Conservation (phyloP, 2,888 invertebrate genomes). For the Nomada hirtipes region DNA sequence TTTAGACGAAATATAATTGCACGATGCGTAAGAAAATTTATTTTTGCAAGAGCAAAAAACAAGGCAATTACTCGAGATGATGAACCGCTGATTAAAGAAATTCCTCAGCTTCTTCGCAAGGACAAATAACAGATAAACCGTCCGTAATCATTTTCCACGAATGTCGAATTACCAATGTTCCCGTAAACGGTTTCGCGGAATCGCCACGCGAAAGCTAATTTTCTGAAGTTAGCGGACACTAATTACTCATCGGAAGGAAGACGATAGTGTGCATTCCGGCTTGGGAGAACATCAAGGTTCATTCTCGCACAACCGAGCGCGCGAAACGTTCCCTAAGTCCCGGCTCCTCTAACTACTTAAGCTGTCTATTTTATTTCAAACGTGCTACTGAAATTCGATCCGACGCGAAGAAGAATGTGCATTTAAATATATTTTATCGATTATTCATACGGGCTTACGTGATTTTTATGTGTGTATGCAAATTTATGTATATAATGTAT, state of each 20-base stretch:
- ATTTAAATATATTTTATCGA: neutral
- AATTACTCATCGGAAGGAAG: constrained; percentile 29
- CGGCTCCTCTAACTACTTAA: neutral
- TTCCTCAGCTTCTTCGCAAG: constrained; percentile 7
- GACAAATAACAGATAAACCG: constrained; percentile 17
- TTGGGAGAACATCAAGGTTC: constrained; percentile 25
- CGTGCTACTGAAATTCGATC: neutral
- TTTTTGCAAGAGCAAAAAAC: neutral
- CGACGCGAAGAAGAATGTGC: neutral
- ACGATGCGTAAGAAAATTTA: neutral
- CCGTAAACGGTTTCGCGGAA: constrained; percentile 56
- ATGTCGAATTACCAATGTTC: constrained; percentile 49
- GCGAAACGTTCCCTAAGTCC: neutral
- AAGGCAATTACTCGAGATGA: neutral
- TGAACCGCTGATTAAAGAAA: neutral
- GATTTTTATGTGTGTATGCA: neutral
- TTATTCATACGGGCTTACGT: neutral
- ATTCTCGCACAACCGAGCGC: neutral
- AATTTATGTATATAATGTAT: neutral
- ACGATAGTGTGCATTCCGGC: constrained; percentile 9
- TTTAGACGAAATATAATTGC: neutral
- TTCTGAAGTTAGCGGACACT: constrained; percentile 54
- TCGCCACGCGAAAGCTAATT: constrained; percentile 53
- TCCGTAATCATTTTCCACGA: constrained; percentile 38
- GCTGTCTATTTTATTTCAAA: neutral